Evolutionary conservation across 2,888 invertebrate genomes (phyloP), one percentile per base, ranked within the genome.

Genomic region (Melieria picta): DNA sequence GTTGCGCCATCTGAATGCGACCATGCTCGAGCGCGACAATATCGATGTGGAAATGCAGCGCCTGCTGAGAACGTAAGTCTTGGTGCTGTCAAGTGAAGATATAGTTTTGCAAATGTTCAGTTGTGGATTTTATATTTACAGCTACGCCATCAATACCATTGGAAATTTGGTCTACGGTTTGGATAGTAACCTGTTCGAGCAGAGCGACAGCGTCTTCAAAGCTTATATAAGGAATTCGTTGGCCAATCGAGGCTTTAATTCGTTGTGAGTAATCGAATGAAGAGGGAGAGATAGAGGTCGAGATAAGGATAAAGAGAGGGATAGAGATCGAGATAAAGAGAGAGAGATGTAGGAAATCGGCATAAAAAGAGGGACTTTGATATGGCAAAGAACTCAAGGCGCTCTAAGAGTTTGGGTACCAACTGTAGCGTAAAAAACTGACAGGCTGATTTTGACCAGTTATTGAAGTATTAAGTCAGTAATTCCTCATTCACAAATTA

Each of bases 111-210:
- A 30, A 30, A 30, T 30, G 30, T 30, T 30, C 30, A 30, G 0
- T 30, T 1, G 3, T 30, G 30, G 30, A 30, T 55, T 63, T 61
- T 55, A n/a, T 58, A 7, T 63, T 73, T 71, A 11, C 13, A 88
- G 88, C 65, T 89, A 87, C 77, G 84, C 88, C 9, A 84, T 87
- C 46, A 88, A 89, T 73, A 83, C 88, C 3, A 87, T 89, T 58
- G 87, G 86, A n/a, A 86, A 85, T 48, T 84, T 88, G 65, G 86
- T 88, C 56, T 89, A 89, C 73, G 89, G 89, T 5, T 73, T 88
- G 64, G 86, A 88, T 72, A 80, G 83, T 7, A 85, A 88, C 72
- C 83, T 84, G 30, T 84, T 88, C 69, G 83, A 84, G 71, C 79
- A 83, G 56, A 72, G 74, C 47, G 82, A 82, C 71, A 81, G 83